Evolutionary conservation across 1,140 invertebrate species (phyloP), one percentile per base, ranked within the genome.

Genomic region (Pygmarrhopalites habei): DNA sequence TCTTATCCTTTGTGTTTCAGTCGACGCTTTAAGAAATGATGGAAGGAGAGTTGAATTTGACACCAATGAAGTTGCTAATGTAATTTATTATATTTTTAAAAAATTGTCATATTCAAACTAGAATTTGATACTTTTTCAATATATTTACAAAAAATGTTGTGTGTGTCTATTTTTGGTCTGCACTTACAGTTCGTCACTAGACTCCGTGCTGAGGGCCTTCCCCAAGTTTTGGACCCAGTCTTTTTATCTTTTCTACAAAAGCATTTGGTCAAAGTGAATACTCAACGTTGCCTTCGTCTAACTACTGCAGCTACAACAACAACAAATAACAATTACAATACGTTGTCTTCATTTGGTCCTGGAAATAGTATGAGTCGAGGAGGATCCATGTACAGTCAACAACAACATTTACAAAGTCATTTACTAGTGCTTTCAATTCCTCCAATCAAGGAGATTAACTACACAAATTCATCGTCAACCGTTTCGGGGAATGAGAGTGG

Each of bases 151-250:
- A n/a, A n/a, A n/a, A n/a, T n/a, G n/a, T n/a, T n/a, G n/a, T n/a
- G n/a, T n/a, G n/a, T n/a, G n/a, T n/a, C n/a, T n/a, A n/a, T n/a
- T n/a, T n/a, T n/a, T n/a, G n/a, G n/a, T n/a, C n/a, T 39, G 35
- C 10, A 35, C 26, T 39, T 46, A 35, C 69, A 71, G 60, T 68
- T 68, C 25, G 39, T 79, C 72, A 60, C 61, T 7, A 19, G 69
- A 49, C 60, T 71, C 1, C 25, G 61, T 55, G 69, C 69, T 2
- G 69, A 71, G 62, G 69, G 69, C 17, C 58, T 71, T 35, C 60
- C 63, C 5, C 25, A 19, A 26, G 49, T 60, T 15, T 35, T 71
- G 10, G 69, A 71, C 23, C 61, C 56, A 43, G 64, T 68, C 3
- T 67, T 65, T 51, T 35, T 58, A 4, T 32, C 58, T 4, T 71